A percentile compares a stretch with the other conserved stretches of the same genome.
Conservation (phyloP, 1,140 invertebrate species). For the Amyelois transitella region DNA sequence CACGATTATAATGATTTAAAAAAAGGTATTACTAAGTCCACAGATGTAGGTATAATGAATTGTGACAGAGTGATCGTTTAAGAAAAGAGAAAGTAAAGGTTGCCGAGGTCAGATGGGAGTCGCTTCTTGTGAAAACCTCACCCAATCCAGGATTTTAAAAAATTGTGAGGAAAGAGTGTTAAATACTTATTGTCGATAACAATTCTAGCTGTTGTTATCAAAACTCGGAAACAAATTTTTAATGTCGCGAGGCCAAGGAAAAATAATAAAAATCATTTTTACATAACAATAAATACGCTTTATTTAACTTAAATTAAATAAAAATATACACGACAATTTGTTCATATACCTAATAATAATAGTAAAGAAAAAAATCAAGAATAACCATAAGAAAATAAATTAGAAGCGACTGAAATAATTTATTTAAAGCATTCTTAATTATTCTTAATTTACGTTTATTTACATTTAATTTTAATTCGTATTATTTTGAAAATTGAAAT, state of each 20-base stretch:
- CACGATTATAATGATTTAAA: too few relatives aligned
- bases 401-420: conserved; percentile 32
- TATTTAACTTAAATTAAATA: conserved; percentile 58
- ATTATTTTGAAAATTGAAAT: conserved; percentile 3
- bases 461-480: conserved; percentile 29
- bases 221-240: background rate
- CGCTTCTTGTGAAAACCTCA: too few relatives aligned
- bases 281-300: conserved; percentile 65
- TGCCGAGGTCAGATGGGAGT: too few relatives aligned
- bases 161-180: too few relatives aligned
- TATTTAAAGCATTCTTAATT: conserved; percentile 28
- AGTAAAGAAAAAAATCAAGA: conserved; percentile 13
- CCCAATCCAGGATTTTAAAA: too few relatives aligned
- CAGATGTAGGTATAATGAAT: too few relatives aligned
- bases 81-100: too few relatives aligned
- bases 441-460: conserved; percentile 29
- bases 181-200: too few relatives aligned
- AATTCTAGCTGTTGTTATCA: background rate
- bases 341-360: conserved; percentile 12
- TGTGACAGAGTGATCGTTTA: too few relatives aligned
- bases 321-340: conserved; percentile 26
- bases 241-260: too few relatives aligned
- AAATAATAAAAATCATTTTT: conserved; percentile 24
- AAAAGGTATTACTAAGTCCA: too few relatives aligned
- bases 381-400: conserved; percentile 22